Evolutionary conservation across 53 echinoderm and acorn worm genomes (phyloP).

Genomic region (Holothuria leucospilota): DNA sequence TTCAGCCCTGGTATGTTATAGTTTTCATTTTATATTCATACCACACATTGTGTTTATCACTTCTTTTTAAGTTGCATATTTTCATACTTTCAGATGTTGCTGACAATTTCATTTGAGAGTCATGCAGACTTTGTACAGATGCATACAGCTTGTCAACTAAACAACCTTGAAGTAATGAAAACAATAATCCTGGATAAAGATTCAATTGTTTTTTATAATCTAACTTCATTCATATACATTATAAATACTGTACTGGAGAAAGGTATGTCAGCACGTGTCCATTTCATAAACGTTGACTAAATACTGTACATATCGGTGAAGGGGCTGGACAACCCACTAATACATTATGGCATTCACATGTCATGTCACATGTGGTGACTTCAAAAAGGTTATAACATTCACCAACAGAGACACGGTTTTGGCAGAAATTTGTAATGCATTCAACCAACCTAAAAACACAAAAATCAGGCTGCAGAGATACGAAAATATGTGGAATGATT

Average conservation of each 20-base stretch:
- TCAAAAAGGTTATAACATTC: conserved; percentile 1
- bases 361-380: neutral
- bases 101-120: neutral
- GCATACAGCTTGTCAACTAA: neutral
- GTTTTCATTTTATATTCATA: no score
- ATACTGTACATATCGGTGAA: no score
- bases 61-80: neutral
- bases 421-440: neutral
- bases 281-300: conserved; percentile 24
- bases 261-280: neutral
- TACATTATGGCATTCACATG: neutral
- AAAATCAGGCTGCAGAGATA: conserved; percentile 6
- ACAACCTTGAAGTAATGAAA: conserved; percentile 11
- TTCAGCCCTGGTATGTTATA: no score
- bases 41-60: no score
- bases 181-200: conserved; percentile 6
- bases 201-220: conserved; percentile 20
- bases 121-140: neutral
- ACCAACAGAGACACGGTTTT: neutral
- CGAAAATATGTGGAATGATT: conserved; percentile 1
- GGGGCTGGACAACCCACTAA: no score
- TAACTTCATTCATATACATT: conserved; percentile 9
- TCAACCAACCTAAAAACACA: neutral
- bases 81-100: neutral
- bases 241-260: conserved; percentile 9